phyloP scores from a whole-genome alignment of 2,113 vertebrate genomes.

The Psittacula cyanocephala region DNA sequence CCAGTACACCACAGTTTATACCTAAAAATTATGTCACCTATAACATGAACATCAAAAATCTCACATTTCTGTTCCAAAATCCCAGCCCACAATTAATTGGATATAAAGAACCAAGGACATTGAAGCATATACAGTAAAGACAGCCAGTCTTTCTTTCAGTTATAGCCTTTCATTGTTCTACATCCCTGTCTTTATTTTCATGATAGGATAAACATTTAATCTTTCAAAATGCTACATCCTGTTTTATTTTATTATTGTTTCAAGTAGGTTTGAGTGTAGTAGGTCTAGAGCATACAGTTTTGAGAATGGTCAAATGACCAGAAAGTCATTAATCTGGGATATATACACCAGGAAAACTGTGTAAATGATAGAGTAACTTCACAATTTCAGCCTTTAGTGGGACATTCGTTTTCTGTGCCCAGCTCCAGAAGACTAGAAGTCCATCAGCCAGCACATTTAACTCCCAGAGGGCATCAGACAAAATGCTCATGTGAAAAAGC shows the following conservation, averaged over 20 bases:
- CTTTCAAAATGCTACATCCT: background rate
- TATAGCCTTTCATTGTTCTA: background rate
- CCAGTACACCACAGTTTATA: background rate
- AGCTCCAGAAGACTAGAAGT: slow-evolving; percentile 27
- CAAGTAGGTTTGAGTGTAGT: background rate
- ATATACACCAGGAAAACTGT: slow-evolving; percentile 74
- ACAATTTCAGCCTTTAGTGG: slow-evolving; percentile 70
- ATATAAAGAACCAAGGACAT: background rate
- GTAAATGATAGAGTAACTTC: slow-evolving; percentile 76
- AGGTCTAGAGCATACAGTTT: background rate
- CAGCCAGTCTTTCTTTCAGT: background rate
- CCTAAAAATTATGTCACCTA: background rate
- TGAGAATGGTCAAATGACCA: slow-evolving; percentile 67
- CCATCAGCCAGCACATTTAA: slow-evolving; percentile 37
- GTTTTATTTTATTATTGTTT: background rate
- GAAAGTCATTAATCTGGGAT: slow-evolving; percentile 68
- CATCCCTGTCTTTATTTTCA: background rate
- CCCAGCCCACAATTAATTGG: background rate
- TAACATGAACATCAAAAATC: background rate
- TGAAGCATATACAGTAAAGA: background rate
- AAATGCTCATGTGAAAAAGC: slow-evolving; percentile 52
- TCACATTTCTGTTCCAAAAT: background rate
- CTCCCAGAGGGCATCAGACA: slow-evolving; percentile 56
- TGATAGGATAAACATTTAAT: background rate
- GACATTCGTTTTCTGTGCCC: slow-evolving; percentile 75